Evolutionary conservation across 1,140 invertebrate genomes (phyloP).

Genomic region (Parasteatoda tepidariorum): DNA sequence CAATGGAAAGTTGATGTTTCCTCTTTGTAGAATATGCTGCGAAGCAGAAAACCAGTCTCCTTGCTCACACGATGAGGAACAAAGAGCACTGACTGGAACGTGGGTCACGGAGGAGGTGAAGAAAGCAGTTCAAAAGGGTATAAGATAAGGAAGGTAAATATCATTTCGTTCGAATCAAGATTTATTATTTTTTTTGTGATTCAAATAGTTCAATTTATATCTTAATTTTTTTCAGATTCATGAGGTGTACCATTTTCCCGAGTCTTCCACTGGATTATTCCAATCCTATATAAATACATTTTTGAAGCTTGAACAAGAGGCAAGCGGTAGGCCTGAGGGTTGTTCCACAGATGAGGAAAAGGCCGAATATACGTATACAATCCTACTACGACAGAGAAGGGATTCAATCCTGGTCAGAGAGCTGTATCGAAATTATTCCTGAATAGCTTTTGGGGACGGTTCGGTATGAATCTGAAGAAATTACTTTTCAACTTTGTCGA

Average conservation of each 20-base stretch:
- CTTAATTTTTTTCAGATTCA: background rate
- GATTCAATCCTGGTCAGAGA: conserved; percentile 67
- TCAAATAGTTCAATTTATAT: too few relatives aligned
- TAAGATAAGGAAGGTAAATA: background rate
- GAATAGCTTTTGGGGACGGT: conserved; percentile 61
- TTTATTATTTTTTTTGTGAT: too few relatives aligned
- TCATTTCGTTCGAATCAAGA: too few relatives aligned
- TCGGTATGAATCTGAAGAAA: background rate
- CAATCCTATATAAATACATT: conserved; percentile 61
- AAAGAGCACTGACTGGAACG: too few relatives aligned
- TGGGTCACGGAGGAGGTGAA: background rate
- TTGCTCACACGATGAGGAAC: background rate
- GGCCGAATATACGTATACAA: conserved; percentile 65
- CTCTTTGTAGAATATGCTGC: background rate
- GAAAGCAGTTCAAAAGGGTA: background rate
- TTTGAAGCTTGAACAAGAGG: conserved; percentile 64
- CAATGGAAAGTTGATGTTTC: too few relatives aligned
- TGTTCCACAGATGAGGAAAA: conserved; percentile 64
- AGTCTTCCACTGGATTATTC: conserved; percentile 49
- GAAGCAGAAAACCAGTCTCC: background rate
- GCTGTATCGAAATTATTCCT: conserved; percentile 58
- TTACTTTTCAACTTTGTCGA: background rate
- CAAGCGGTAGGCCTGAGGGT: conserved; percentile 61
- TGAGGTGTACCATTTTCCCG: conserved; percentile 10
- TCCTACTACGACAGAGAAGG: conserved; percentile 66